These are phyloP conservation scores for Nebria brevicollis DNA, from an alignment of 2,888 invertebrate species.

Conservation along the genomic window DNA sequence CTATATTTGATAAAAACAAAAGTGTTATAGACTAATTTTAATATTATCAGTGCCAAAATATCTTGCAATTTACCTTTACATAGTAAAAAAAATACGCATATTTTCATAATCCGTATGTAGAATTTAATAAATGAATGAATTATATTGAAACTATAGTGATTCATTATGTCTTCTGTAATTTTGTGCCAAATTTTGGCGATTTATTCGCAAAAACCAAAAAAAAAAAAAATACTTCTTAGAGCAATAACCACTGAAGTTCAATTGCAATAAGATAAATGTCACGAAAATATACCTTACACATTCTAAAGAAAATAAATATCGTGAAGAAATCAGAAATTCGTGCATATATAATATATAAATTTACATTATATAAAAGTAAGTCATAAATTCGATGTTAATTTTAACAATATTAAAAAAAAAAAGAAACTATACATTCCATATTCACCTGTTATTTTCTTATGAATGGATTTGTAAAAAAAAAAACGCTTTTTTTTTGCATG, in stretches of 20 bases:
- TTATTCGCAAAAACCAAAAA: conserved; percentile 7
- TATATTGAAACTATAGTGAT: conserved; percentile 1
- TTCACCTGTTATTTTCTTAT: conserved; percentile 34
- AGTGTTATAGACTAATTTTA: neutral
- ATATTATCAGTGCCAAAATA: conserved; percentile 6
- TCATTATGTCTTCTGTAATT: conserved; percentile 8
- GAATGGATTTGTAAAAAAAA: conserved; percentile 25
- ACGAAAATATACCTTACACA: conserved; percentile 28
- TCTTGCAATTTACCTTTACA: neutral
- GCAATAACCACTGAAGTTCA: conserved; percentile 45
- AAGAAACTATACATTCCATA: conserved; percentile 24
- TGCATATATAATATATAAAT: neutral
- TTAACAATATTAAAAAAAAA: conserved; percentile 3
- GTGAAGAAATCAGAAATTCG: neutral
- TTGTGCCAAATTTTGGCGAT: conserved; percentile 32
- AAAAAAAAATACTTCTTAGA: conserved; percentile 24
- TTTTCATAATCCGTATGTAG: neutral
- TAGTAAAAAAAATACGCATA: neutral
- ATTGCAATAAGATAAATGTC: conserved; percentile 33
- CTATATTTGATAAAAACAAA: conserved; percentile 1
- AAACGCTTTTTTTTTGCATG: conserved; percentile 17
- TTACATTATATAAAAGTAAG: conserved; percentile 4
- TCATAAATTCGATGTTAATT: conserved; percentile 24
- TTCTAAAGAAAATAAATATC: conserved; percentile 15
- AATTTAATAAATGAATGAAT: neutral